Evolutionary conservation across 2,797 vertebrate genomes (phyloP).

Genomic region (Darevskia mixta): DNA sequence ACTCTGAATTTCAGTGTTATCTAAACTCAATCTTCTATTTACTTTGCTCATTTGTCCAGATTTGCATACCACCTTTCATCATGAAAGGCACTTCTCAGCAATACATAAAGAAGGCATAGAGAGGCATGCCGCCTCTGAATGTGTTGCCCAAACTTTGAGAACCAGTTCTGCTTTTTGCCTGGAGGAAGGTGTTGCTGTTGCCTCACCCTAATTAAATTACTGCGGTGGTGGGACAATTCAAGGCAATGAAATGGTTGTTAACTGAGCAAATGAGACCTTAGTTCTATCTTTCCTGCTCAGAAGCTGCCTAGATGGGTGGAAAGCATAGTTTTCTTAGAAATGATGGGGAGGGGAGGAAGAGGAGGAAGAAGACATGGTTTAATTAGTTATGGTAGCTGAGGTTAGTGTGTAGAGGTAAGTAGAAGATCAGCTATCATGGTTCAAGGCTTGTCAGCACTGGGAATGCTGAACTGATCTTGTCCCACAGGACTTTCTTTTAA

Average conservation of each 20-base stretch:
- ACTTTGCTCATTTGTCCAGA: no score
- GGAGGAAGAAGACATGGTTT: neutral
- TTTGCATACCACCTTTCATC: no score
- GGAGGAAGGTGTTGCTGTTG: neutral
- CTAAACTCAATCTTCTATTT: no score
- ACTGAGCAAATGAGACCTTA: neutral
- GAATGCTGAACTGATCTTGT: neutral
- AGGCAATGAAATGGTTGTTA: neutral
- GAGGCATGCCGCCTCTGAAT: neutral
- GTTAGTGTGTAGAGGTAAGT: neutral
- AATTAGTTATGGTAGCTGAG: no score
- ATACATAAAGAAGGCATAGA: no score
- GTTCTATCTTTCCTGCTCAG: neutral
- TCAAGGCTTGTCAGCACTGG: neutral
- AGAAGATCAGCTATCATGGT: neutral
- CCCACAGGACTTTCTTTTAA: neutral
- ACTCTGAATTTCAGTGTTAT: no score
- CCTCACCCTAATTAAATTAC: neutral
- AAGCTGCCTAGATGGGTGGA: neutral
- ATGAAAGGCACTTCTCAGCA: no score
- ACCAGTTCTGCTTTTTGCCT: neutral
- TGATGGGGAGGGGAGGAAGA: no score
- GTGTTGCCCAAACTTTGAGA: neutral
- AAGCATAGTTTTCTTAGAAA: neutral
- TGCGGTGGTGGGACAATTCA: neutral